These are phyloP conservation scores for Scytalopus superciliaris DNA, from an alignment of 2,113 vertebrate genomes.

Conservation along the genomic window DNA sequence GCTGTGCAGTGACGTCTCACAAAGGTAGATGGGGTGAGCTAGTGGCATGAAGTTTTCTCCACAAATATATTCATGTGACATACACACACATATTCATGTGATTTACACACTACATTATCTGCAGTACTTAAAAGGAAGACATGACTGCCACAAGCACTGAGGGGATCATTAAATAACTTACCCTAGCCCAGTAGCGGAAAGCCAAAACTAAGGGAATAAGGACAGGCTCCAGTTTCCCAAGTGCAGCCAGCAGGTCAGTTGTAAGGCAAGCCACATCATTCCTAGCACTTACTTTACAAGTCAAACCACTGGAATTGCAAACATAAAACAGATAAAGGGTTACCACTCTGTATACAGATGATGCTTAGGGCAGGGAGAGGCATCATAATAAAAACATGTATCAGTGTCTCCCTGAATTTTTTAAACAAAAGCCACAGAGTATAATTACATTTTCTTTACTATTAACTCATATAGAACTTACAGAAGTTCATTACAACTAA, in stretches of 20 bases:
- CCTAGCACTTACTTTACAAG: slow-evolving; percentile 96
- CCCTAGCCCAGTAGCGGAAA: slow-evolving; percentile 96
- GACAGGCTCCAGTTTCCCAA: slow-evolving; percentile 89
- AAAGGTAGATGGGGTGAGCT: neutral
- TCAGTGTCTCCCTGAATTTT: neutral
- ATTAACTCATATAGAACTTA: neutral
- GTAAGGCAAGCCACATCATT: slow-evolving; percentile 97
- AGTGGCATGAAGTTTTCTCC: neutral
- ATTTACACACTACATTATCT: neutral
- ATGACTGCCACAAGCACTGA: neutral
- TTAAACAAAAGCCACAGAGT: neutral
- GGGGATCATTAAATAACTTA: slow-evolving; percentile 61
- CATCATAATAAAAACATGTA: neutral
- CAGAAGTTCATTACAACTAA: neutral
- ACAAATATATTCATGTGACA: neutral
- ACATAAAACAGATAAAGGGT: neutral
- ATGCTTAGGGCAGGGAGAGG: neutral
- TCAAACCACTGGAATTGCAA: slow-evolving; percentile 81
- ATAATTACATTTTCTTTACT: neutral
- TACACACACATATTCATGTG: neutral
- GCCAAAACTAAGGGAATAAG: slow-evolving; percentile 92
- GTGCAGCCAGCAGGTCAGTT: slow-evolving; percentile 90
- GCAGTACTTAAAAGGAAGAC: neutral
- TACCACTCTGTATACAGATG: neutral
- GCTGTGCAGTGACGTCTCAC: accelerated